Percentiles rank a stretch among this genome's conserved stretches.
Evolutionary conservation across 2,888 invertebrate species (phyloP).

Genomic region (Choreutis nemorana): DNA sequence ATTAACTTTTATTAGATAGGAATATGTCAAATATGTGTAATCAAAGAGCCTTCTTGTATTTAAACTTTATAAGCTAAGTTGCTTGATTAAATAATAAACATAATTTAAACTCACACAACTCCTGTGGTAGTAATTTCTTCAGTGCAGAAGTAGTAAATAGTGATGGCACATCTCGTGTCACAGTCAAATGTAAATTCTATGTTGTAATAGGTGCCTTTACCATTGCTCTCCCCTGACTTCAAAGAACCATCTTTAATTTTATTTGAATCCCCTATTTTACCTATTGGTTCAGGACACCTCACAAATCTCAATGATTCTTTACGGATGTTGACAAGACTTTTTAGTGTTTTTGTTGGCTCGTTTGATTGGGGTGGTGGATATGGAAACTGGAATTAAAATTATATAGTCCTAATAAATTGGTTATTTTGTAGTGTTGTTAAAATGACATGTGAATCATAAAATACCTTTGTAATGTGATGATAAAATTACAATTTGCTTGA

Average conservation of each 20-base stretch:
- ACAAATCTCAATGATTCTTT: constrained; percentile 96
- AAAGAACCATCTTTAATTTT: constrained; percentile 62
- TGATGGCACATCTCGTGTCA: constrained; percentile 93
- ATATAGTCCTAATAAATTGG: too few species aligned
- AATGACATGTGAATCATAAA: too few species aligned
- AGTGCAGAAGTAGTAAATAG: constrained; percentile 93
- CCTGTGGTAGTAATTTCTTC: constrained; percentile 91
- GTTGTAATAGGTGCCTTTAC: constrained; percentile 80
- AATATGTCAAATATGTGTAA: too few species aligned
- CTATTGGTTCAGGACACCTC: constrained; percentile 71
- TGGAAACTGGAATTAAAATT: constrained; percentile 78
- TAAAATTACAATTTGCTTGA: too few species aligned
- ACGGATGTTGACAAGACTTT: constrained; percentile 94
- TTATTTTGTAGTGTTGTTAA: constrained; percentile 2
- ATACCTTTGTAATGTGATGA: too few species aligned
- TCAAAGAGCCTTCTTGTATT: too few species aligned
- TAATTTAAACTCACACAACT: constrained; percentile 72
- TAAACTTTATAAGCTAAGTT: too few species aligned
- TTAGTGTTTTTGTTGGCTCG: constrained; percentile 96
- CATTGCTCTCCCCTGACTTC: constrained; percentile 65
- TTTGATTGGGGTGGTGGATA: constrained; percentile 96
- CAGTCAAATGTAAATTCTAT: constrained; percentile 98
- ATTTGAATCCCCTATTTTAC: constrained; percentile 62
- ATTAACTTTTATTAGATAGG: too few species aligned
- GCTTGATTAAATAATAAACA: too few species aligned